Percentiles rank a stretch among this genome's conserved stretches.
Evolutionary conservation across 1,140 invertebrate genomes (phyloP).

Genomic region (Meloidogyne hapla): DNA sequence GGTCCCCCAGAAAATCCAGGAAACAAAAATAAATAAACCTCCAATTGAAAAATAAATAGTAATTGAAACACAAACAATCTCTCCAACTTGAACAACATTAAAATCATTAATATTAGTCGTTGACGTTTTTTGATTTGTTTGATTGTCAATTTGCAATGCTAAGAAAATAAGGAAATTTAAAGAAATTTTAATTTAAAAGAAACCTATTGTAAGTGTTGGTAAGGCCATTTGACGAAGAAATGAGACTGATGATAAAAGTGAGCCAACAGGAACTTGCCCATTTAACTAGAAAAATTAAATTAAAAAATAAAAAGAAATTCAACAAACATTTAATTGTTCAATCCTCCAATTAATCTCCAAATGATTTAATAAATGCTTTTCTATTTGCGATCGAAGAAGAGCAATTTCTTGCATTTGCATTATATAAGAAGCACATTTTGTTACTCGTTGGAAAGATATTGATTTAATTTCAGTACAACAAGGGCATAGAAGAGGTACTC

Average conservation of each 20-base stretch:
- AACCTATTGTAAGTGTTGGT: conserved; percentile 54
- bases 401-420: conserved; percentile 64
- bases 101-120: conserved; percentile 13
- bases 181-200: conserved; percentile 12
- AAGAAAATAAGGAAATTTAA: conserved; percentile 11
- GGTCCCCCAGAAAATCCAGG: conserved; percentile 31
- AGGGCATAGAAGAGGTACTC: conserved; percentile 60
- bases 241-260: conserved; percentile 58
- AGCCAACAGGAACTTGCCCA: conserved; percentile 58
- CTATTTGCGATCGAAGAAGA: conserved; percentile 45
- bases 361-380: conserved; percentile 55
- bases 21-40: conserved; percentile 19
- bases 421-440: conserved; percentile 54
- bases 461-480: conserved; percentile 57
- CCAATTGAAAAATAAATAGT: conserved; percentile 21
- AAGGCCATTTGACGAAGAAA: conserved; percentile 63
- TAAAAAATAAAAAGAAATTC: background rate
- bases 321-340: conserved; percentile 37
- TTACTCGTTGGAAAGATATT: conserved; percentile 51
- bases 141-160: background rate
- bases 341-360: conserved; percentile 61
- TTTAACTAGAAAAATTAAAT: conserved; percentile 41
- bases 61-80: conserved; percentile 29
- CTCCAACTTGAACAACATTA: conserved; percentile 30
- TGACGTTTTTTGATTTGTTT: background rate